Evolutionary conservation across 1,140 invertebrate genomes (phyloP), one percentile per base, ranked within the genome.

Genomic region (Bombus picipes): DNA sequence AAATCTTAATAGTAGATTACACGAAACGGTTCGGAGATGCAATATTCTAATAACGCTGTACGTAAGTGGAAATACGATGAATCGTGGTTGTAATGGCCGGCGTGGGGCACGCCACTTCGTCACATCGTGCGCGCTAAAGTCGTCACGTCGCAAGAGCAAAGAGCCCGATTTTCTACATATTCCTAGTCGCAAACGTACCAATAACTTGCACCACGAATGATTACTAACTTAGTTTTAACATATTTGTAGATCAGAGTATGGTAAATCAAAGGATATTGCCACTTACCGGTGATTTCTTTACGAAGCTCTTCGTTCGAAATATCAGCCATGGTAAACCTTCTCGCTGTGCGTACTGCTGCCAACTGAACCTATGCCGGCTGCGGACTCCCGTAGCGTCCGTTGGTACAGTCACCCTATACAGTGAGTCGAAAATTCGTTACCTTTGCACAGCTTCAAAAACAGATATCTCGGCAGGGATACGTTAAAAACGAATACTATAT

Each of bases 281-380:
- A 96, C 95, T 96, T 96, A 97, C 97, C 97, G 95, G 96, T 96
- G 92, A 97, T 97, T 95, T 97, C 96, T 94, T 96, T 97, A 93
- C 96, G 96, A 90, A 97, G 95, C 90, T 97, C 96, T 94, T 97
- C 96, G 93, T 97, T 96, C 88, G 95, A 96, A 90, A 97, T 96
- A 93, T 97, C 96, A 94, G 96, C 96, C 97, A 97, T 97, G 92
- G 93, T 95, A 87, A 86, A 94, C 91, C 88, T 93, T 81, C 87
- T 91, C 88, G 92, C 85, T 94, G 92, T 92, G 91, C 94, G 94
- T 95, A 92, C 92, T 94, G 92, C 93, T 95, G 93, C 92, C 93
- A 95, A 95, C 95, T 95, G 94, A 95, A 91, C 92, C 93, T 90
- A 88, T 88, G 91, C 94, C 93, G 93, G 92, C 89, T 91, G 87